These are phyloP conservation scores for Parotia lawesii DNA, from an alignment of 2,113 vertebrate genomes.

Conservation along the genomic window DNA sequence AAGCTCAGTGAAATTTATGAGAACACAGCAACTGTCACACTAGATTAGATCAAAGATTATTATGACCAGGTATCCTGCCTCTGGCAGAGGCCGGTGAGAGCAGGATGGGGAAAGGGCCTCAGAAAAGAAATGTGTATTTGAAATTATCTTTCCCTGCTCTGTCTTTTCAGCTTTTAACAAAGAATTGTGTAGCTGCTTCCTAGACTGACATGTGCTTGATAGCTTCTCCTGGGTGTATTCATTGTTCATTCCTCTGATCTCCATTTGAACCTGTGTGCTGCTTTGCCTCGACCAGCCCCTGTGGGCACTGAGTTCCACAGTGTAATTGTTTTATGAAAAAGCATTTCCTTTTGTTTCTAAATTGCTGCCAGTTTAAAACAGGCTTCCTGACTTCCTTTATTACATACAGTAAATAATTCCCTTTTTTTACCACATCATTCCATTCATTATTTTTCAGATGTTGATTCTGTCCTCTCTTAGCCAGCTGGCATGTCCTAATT, in stretches of 20 bases:
- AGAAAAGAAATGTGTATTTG: background rate
- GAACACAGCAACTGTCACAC: background rate
- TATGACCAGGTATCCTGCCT: background rate
- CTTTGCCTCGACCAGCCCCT: background rate
- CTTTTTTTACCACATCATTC: background rate
- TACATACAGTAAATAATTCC: background rate
- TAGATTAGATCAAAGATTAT: background rate
- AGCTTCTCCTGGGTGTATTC: background rate
- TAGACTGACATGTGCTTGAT: background rate
- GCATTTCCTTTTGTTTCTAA: background rate
- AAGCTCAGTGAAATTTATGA: constrained; percentile 2
- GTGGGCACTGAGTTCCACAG: background rate
- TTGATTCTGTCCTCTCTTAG: background rate
- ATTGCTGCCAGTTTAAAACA: background rate
- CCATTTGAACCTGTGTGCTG: background rate
- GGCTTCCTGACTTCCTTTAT: background rate
- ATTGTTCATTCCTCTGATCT: background rate
- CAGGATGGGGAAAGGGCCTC: background rate
- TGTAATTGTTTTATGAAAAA: background rate
- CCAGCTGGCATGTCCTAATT: background rate
- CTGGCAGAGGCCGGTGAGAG: background rate
- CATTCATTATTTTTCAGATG: constrained; percentile 11
- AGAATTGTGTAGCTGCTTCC: background rate
- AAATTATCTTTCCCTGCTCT: background rate
- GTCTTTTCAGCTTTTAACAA: background rate